Evolutionary conservation across 2,797 vertebrate species (phyloP).

Genomic region (Coendou prehensilis): DNA sequence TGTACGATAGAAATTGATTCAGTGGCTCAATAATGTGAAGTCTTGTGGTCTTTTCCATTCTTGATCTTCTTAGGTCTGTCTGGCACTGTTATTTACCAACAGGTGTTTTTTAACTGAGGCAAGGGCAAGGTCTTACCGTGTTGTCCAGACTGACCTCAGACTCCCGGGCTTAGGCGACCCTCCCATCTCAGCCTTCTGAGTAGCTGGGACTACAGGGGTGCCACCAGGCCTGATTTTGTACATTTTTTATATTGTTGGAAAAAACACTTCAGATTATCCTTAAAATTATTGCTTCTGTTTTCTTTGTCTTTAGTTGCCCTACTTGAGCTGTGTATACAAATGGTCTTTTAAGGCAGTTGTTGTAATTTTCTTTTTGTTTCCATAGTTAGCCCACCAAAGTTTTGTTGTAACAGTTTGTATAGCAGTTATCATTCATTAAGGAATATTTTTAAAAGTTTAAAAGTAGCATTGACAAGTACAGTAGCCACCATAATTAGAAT

Average conservation of each 20-base stretch:
- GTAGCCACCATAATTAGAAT: constrained; percentile 61
- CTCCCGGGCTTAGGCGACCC: background rate
- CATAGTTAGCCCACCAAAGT: constrained; percentile 20
- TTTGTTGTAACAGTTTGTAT: constrained; percentile 54
- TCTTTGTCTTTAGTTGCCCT: constrained; percentile 52
- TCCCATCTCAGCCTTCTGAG: background rate
- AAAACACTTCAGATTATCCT: constrained; percentile 29
- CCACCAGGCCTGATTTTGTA: background rate
- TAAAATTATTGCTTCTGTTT: constrained; percentile 56
- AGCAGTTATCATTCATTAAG: constrained; percentile 29
- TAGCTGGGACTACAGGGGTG: background rate
- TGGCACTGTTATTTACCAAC: background rate
- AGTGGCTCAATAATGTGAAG: background rate
- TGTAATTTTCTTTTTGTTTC: constrained; percentile 52
- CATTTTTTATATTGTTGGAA: constrained; percentile 29
- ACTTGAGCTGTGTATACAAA: background rate
- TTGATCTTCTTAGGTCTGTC: background rate
- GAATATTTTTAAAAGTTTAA: constrained; percentile 56
- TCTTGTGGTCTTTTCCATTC: background rate
- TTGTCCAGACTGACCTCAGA: background rate
- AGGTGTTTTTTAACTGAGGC: background rate
- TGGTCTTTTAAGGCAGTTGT: constrained; percentile 19
- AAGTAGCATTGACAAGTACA: constrained; percentile 25
- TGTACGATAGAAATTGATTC: background rate
- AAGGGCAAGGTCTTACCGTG: background rate